phyloP scores from a whole-genome alignment of 2,113 vertebrate genomes.

The Catharus bicknelli region DNA sequence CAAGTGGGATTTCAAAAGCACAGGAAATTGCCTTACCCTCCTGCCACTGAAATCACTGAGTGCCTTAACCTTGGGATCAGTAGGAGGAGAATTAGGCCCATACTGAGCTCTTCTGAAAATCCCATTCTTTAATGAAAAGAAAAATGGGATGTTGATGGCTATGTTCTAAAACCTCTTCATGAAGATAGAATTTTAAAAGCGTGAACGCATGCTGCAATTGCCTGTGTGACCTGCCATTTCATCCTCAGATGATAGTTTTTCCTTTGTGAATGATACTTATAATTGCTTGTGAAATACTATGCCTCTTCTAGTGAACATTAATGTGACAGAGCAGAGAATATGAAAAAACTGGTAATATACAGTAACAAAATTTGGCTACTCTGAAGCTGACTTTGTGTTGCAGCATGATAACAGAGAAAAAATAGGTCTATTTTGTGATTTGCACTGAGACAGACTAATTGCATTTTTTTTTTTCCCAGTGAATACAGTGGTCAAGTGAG shows the following conservation, averaged over 20 bases:
- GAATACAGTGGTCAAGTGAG: neutral
- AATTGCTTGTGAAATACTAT: neutral
- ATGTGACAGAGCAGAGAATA: neutral
- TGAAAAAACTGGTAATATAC: neutral
- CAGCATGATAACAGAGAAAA: neutral
- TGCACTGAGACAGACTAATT: neutral
- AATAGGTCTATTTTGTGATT: neutral
- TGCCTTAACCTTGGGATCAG: slow-evolving; percentile 11
- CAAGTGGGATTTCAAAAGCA: slow-evolving; percentile 2
- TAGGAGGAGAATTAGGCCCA: neutral
- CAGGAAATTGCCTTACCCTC: neutral
- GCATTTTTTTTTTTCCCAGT: neutral
- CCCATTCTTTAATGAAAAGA: neutral
- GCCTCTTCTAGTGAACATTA: neutral
- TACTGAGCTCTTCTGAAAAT: neutral
- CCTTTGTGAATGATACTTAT: neutral
- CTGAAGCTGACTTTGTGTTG: neutral
- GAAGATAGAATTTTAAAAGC: neutral
- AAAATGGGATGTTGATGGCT: neutral
- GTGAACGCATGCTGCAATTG: neutral
- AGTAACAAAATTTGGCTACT: neutral
- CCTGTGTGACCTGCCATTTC: neutral
- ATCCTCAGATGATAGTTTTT: neutral
- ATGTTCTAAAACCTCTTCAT: slow-evolving; percentile 13
- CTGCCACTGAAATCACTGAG: neutral